These are phyloP conservation scores for Incurvaria masculella DNA, from an alignment of 2,888 invertebrate species.

Conservation along the genomic window DNA sequence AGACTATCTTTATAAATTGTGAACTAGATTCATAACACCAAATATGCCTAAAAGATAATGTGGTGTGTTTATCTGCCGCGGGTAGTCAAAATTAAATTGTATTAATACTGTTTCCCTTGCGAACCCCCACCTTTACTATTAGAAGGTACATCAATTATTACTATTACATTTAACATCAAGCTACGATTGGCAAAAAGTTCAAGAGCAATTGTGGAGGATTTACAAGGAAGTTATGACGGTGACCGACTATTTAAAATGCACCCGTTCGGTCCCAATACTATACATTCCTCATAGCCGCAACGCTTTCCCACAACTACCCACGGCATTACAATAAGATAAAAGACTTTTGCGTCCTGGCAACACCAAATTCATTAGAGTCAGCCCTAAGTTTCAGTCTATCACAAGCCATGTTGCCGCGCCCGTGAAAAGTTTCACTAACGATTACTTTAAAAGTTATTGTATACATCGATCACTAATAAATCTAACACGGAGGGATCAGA, in stretches of 20 bases:
- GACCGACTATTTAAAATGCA: too few species aligned
- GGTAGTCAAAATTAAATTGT: too few species aligned
- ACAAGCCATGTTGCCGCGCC: neutral
- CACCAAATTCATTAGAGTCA: neutral
- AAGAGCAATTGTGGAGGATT: neutral
- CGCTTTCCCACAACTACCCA: neutral
- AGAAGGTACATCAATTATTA: neutral
- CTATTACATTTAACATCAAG: too few species aligned
- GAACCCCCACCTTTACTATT: too few species aligned
- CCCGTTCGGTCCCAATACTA: neutral
- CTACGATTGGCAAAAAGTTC: neutral
- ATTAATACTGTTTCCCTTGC: too few species aligned
- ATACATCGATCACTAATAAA: neutral
- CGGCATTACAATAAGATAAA: too few species aligned
- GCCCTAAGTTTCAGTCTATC: neutral
- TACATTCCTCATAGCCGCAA: neutral
- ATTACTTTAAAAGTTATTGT: neutral
- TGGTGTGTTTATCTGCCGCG: too few species aligned
- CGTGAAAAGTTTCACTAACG: neutral
- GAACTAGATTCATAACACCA: constrained; percentile 47
- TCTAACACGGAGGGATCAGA: neutral
- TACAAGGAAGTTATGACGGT: too few species aligned
- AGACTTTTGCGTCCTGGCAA: neutral
- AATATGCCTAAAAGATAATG: constrained; percentile 44
- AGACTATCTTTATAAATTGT: constrained; percentile 27